Conservation (phyloP, 1,140 invertebrate species). For the Drosophila punjabiensis region DNA sequence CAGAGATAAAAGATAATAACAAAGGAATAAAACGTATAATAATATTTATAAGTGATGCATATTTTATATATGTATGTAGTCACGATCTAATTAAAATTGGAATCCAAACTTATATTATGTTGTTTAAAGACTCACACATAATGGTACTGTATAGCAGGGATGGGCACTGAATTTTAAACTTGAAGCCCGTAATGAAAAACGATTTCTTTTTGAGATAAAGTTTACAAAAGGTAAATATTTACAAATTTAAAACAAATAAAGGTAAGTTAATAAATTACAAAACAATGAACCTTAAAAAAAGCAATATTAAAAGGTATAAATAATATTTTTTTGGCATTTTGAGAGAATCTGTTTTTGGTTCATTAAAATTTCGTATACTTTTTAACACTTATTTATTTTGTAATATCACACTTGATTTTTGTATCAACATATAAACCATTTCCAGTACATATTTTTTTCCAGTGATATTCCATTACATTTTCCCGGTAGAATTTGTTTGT, state of each 20-base stretch:
- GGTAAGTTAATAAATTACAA: too few relatives aligned
- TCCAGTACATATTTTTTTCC: not conserved
- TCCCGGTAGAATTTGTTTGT: slow-evolving; percentile 2
- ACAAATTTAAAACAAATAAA: too few relatives aligned
- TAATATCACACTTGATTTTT: not conserved
- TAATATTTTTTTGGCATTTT: not conserved
- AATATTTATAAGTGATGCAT: not conserved
- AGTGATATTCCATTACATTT: not conserved
- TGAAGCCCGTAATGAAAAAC: not conserved
- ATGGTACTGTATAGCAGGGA: not conserved
- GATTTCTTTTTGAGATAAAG: too few relatives aligned
- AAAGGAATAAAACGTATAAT: not conserved
- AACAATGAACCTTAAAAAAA: too few relatives aligned
- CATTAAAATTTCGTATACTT: too few relatives aligned
- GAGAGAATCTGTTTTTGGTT: not conserved
- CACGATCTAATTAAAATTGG: not conserved
- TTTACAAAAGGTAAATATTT: too few relatives aligned
- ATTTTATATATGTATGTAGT: not conserved
- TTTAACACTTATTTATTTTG: not conserved
- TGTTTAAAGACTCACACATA: not conserved
- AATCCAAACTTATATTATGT: not conserved
- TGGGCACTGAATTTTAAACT: not conserved
- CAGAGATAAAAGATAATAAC: not conserved
- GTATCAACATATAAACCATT: not conserved
- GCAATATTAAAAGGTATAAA: not conserved